These are phyloP conservation scores for Callipepla californica DNA, from an alignment of 2,113 vertebrate genomes.

Conservation along the genomic window DNA sequence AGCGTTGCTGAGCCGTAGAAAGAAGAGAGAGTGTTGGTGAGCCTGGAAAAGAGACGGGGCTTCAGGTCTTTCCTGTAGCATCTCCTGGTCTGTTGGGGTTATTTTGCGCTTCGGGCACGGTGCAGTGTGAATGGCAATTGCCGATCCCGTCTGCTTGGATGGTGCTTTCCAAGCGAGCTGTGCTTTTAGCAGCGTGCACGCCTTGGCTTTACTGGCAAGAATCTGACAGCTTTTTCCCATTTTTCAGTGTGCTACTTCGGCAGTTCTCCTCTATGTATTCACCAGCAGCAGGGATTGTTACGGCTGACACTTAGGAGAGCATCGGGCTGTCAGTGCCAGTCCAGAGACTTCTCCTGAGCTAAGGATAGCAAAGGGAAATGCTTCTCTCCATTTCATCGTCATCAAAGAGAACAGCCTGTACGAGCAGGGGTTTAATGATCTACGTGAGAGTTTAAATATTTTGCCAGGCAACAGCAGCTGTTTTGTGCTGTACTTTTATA, in stretches of 20 bases:
- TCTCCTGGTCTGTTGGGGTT: not conserved
- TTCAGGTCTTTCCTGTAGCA: not conserved
- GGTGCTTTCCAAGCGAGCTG: not conserved
- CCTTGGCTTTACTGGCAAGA: not conserved
- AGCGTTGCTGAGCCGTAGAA: not conserved
- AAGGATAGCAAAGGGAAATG: not conserved
- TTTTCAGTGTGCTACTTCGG: not conserved
- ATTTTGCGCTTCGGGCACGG: not conserved
- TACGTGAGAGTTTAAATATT: not conserved
- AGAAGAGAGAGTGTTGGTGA: not conserved
- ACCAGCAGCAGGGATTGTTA: not conserved
- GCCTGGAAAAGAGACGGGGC: too few species aligned
- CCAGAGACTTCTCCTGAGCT: not conserved
- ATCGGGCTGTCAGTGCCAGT: not conserved
- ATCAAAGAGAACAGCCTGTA: not conserved
- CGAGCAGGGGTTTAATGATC: not conserved
- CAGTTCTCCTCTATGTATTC: not conserved
- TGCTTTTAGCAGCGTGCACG: fast-evolving
- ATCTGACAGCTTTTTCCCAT: not conserved
- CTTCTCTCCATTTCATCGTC: not conserved
- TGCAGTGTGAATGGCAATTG: not conserved
- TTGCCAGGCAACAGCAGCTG: not conserved
- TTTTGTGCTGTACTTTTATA: not conserved
- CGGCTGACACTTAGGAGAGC: not conserved
- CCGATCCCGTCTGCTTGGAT: not conserved